phyloP scores from a whole-genome alignment of 2,888 invertebrate species.

The Beris chalybata region DNA sequence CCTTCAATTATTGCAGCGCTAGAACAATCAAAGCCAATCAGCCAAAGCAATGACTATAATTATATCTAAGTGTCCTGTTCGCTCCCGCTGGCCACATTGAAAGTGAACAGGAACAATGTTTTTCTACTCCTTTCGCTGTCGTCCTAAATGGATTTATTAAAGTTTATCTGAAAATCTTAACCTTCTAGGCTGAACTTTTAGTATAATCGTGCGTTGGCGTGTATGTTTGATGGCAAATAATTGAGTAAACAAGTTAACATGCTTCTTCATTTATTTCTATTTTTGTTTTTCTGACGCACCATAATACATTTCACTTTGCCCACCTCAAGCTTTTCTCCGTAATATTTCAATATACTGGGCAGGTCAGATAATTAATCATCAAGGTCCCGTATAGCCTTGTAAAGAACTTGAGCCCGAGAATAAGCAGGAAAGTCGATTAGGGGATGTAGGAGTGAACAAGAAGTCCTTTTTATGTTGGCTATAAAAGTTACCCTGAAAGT shows the following conservation, averaged over 20 bases:
- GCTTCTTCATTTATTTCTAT: conserved; percentile 28
- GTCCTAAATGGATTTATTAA: conserved; percentile 21
- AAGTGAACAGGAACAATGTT: background rate
- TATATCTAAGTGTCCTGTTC: too few species aligned
- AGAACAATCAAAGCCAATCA: too few species aligned
- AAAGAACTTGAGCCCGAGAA: conserved; percentile 9
- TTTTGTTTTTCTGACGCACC: conserved; percentile 23
- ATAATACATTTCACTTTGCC: conserved; percentile 6
- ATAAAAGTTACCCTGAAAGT: too few species aligned
- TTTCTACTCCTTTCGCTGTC: background rate
- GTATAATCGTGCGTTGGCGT: background rate
- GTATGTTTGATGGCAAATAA: conserved; percentile 11
- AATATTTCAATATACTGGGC: conserved; percentile 19
- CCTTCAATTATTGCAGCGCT: too few species aligned
- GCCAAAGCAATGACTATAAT: too few species aligned
- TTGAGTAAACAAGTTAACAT: conserved; percentile 27
- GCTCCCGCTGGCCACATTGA: background rate
- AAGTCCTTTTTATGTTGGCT: too few species aligned
- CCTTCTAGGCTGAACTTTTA: background rate
- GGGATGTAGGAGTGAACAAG: too few species aligned
- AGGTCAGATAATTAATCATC: conserved; percentile 25
- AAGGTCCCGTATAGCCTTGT: conserved; percentile 11
- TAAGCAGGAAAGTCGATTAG: background rate
- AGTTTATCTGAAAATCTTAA: conserved; percentile 28
- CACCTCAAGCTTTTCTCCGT: conserved; percentile 4